These are phyloP conservation scores for Bombus huntii DNA, from an alignment of 1,140 invertebrate genomes.

Conservation along the genomic window DNA sequence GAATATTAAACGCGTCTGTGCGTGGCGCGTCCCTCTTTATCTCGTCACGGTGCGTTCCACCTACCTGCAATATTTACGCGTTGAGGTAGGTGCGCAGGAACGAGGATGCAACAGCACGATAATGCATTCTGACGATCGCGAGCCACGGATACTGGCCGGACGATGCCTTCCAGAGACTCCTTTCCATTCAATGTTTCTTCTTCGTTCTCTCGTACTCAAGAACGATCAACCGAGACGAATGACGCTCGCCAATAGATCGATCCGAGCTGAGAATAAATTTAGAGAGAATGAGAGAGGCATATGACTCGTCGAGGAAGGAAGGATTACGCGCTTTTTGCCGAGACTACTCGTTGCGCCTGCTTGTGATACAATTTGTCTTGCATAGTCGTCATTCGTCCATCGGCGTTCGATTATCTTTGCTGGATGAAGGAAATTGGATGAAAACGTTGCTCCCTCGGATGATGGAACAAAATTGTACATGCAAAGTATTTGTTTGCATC, in stretches of 20 bases:
- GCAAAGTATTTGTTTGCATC: background rate
- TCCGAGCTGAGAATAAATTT: background rate
- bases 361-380: slow-evolving; percentile 29
- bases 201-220: background rate
- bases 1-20: slow-evolving; percentile 74
- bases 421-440: background rate
- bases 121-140: slow-evolving; percentile 29
- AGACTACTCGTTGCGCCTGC: background rate
- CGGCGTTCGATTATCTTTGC: background rate
- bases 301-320: background rate
- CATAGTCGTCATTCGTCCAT: too few relatives aligned
- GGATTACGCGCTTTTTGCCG: slow-evolving; percentile 1
- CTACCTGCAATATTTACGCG: slow-evolving; percentile 63
- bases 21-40: slow-evolving; percentile 27
- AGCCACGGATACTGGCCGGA: background rate
- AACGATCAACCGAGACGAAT: slow-evolving; percentile 27
- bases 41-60: slow-evolving; percentile 42
- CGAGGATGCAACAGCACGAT: background rate
- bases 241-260: slow-evolving; percentile 10
- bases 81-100: slow-evolving; percentile 63
- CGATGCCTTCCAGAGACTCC: background rate
- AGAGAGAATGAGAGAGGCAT: background rate
- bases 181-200: slow-evolving; percentile 6
- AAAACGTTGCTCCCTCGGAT: background rate
- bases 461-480: background rate